Conservation (phyloP, 92 coral and sea anemone species). For the Heteractis magnifica region DNA sequence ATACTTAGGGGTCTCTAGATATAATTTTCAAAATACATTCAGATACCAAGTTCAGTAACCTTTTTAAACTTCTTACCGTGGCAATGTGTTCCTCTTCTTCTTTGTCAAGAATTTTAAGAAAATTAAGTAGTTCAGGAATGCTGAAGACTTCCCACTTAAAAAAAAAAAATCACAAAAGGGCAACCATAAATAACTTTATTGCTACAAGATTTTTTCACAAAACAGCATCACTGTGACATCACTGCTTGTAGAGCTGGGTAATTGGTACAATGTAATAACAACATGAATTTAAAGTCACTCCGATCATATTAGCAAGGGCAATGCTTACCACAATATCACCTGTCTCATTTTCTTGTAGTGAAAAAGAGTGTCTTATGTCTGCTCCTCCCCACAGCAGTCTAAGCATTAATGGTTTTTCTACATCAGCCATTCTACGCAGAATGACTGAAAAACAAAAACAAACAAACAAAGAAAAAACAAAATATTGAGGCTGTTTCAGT, state of each 20-base stretch:
- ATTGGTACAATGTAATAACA: too few species aligned
- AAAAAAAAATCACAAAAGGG: slow-evolving; percentile 5
- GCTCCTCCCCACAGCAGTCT: slow-evolving; percentile 97
- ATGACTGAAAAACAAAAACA: slow-evolving; percentile 60
- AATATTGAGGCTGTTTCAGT: too few species aligned
- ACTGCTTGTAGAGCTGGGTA: too few species aligned
- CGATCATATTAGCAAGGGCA: not conserved
- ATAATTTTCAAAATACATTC: not conserved
- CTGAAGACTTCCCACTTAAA: slow-evolving; percentile 94
- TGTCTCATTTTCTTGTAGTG: slow-evolving; percentile 98
- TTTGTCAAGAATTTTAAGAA: slow-evolving; percentile 84
- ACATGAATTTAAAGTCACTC: too few species aligned
- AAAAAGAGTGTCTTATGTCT: slow-evolving; percentile 87
- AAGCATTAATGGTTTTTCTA: slow-evolving; percentile 80
- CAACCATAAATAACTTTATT: too few species aligned
- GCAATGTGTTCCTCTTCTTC: slow-evolving; percentile 87
- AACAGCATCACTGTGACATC: too few species aligned
- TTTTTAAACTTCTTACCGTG: slow-evolving; percentile 47
- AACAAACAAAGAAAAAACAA: not conserved
- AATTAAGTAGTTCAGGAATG: slow-evolving; percentile 83
- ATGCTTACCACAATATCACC: slow-evolving; percentile 95
- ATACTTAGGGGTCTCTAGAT: too few species aligned
- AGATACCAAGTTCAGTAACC: not conserved
- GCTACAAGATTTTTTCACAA: too few species aligned
- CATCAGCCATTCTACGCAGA: slow-evolving; percentile 89